Conservation (phyloP, 2,888 invertebrate genomes). For the Bellardia bayeri region DNA sequence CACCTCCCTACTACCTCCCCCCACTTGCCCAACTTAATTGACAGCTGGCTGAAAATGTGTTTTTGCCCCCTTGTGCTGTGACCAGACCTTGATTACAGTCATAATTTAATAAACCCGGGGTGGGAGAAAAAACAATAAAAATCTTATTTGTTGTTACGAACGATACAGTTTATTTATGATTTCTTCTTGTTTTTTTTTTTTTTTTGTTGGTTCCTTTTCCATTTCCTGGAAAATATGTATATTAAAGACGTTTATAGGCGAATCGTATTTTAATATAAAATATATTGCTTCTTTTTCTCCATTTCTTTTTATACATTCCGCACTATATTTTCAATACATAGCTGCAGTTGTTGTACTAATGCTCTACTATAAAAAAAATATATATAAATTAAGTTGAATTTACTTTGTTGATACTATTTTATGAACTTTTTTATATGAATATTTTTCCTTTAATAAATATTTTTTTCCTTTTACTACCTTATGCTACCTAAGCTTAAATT, state of each 20-base stretch:
- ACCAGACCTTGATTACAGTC: constrained; percentile 56
- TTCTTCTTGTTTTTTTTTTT: neutral
- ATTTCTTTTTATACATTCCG: neutral
- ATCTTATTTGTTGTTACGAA: constrained; percentile 33
- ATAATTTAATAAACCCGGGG: constrained; percentile 52
- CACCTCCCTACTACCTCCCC: too few species aligned
- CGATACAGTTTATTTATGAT: constrained; percentile 49
- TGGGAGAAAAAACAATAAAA: constrained; percentile 43
- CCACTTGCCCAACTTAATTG: constrained; percentile 3
- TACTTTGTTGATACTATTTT: constrained; percentile 27
- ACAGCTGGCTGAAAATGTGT: neutral
- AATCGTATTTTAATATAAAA: constrained; percentile 21
- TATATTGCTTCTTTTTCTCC: neutral
- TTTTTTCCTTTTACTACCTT: neutral
- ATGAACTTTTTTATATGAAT: constrained; percentile 18
- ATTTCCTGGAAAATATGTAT: constrained; percentile 24
- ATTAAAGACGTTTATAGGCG: constrained; percentile 28
- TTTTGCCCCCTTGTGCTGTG: constrained; percentile 7
- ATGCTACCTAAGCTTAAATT: neutral
- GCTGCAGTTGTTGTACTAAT: constrained; percentile 17
- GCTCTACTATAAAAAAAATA: neutral
- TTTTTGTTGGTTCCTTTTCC: constrained; percentile 1
- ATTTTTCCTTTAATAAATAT: neutral
- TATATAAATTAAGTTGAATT: constrained; percentile 55
- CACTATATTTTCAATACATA: constrained; percentile 4